Percentiles rank a stretch among this genome's conserved stretches.
Evolutionary conservation across 2,888 invertebrate genomes (phyloP).

Genomic region (Drosophila aldrichi): DNA sequence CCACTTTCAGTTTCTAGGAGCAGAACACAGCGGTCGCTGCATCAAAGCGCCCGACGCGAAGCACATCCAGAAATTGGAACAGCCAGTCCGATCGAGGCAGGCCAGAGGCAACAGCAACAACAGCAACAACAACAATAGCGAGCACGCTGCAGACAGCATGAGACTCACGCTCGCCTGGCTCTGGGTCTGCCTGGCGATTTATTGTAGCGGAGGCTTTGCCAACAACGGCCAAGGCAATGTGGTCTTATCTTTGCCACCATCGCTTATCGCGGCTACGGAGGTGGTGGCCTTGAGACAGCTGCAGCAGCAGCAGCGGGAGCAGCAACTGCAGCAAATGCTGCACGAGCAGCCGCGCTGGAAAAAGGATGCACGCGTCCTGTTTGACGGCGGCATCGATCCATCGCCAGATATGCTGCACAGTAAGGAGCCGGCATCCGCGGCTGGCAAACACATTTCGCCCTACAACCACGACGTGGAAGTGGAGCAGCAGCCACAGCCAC

Average conservation of each 20-base stretch:
- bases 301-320: constrained; percentile 42
- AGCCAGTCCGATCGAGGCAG: constrained; percentile 43
- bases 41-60: constrained; percentile 59
- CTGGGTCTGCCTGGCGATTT: constrained; percentile 81
- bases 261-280: constrained; percentile 80
- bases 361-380: constrained; percentile 78
- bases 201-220: constrained; percentile 74
- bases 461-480: constrained; percentile 19
- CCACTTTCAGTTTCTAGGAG: constrained; percentile 82
- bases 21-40: constrained; percentile 62
- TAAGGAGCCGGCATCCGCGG: constrained; percentile 46
- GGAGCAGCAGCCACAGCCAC: constrained; percentile 31
- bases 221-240: constrained; percentile 67
- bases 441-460: constrained; percentile 44
- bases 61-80: constrained; percentile 62
- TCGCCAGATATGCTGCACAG: constrained; percentile 60
- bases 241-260: constrained; percentile 84
- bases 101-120: constrained; percentile 29
- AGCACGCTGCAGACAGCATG: constrained; percentile 70
- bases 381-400: constrained; percentile 59
- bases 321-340: constrained; percentile 34
- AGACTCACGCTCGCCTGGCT: constrained; percentile 82
- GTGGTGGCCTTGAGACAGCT: constrained; percentile 78
- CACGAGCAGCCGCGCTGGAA: constrained; percentile 55
- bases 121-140: not conserved